Evolutionary conservation across 64 coral and sea anemone species (phyloP), one percentile per base, ranked within the genome.

Genomic region (Montipora sp.): DNA sequence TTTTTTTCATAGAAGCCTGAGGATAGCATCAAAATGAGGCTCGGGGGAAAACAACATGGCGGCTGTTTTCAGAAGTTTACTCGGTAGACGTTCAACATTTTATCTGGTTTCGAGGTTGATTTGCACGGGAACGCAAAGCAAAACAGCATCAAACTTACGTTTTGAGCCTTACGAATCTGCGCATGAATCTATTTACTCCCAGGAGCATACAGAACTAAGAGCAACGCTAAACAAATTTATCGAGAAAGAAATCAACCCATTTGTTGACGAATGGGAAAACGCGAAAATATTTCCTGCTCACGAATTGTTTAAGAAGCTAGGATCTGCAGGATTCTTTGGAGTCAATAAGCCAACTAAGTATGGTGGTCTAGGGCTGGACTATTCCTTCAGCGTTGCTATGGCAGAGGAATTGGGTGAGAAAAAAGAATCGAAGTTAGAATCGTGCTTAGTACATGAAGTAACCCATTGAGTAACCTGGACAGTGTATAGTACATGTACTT

Each of bases 171-270:
- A 94, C 58, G 66, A 94, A 5, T 47, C 73, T 24, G 55, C 18
- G 16, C 92, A 89, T 12, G 92, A 94, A 51, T 83, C 92, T 13
- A 94, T 94, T 47, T 94, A 79, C 48, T 89, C 77, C 5, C 77
- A 77, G 19, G 92, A 94, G 47, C 92, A 94, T 60, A 77, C 79
- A 58, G 86, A 94, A 58, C 83, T 94, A 14, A 48, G 92, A 77
- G 66, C 70, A 77, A 65, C 77, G 22, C 88, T 94, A 19, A 75
- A 80, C 18, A 94, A 89, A 48, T 89, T 94, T 18, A 94, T 94
- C 79, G 87, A 94, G 23, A 94, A 94, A 83, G 92, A 94, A 89
- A 94, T 94, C 15, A 94, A 94, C 92, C 92, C 92, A 44, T 94
- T 75, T 50, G 92, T 94, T 21, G 92, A 94, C 68, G 92, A 94